Evolutionary conservation across 2,888 invertebrate genomes (phyloP), one percentile per base, ranked within the genome.

Genomic region (Nebria brevicollis): DNA sequence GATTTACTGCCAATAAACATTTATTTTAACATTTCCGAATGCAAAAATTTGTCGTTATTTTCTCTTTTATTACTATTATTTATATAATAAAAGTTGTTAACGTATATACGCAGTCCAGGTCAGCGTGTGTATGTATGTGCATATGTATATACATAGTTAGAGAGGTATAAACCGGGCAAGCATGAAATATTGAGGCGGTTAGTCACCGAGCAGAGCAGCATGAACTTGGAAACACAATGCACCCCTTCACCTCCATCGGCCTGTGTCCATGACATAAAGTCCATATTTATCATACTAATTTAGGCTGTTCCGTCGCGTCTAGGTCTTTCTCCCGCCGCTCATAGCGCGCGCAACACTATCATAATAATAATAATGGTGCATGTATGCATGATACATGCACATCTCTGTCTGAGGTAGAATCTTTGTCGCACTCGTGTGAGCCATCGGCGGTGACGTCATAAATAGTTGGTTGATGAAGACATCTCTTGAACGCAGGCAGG

Each of bases 401-500:
- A 15, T 66, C 66, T 66, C 8, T 70, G 70, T n/a, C 20, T 70
- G 70, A 6, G 70, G 11, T 13, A 0, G 4, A 8, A 42, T 78
- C 78, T 74, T 42, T 73, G 42, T 78, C 66, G 4, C 41, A 34
- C 78, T n/a, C 65, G 64, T 80, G 34, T 15, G 34, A 34, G 34
- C 4, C 34, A 25, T 10, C 25, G 65, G 26, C 34, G 73, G n/a
- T 81, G 81, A 81, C 81, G 81, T 81, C 81, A 81, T 81, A 72
- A 81, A 81, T 81, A 81, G 77, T 81, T 81, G n/a, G 72, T 73
- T 81, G 81, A 81, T 81, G 81, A 81, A 81, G 81, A 81, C 77
- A 81, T 81, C 81, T 77, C 54, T 54, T 8, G 8, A 54, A 13
- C 54, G 8, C 54, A 72, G 66, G 75, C 75, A 72, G 75, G 80